Evolutionary conservation across 1,140 invertebrate species (phyloP).

Genomic region (Achroia grisella): DNA sequence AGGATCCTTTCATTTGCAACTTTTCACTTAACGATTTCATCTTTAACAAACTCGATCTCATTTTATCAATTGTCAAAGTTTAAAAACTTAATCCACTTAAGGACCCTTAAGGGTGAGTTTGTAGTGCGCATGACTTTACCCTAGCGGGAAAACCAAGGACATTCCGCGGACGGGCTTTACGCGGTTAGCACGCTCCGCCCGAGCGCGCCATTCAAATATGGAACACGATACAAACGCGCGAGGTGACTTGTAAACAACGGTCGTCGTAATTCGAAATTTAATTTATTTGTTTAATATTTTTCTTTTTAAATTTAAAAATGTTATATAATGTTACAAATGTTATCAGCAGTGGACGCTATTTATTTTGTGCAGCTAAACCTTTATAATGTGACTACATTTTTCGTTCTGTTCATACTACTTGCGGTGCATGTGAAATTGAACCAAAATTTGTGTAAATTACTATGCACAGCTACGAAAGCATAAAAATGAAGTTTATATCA

Average conservation of each 20-base stretch:
- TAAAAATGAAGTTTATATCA: conserved; percentile 53
- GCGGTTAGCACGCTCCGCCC: conserved; percentile 25
- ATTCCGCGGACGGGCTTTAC: conserved; percentile 31
- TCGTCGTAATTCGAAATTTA: conserved; percentile 19
- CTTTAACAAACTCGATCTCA: conserved; percentile 55
- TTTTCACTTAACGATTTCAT: conserved; percentile 53
- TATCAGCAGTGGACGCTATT: conserved; percentile 1
- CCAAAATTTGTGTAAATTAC: conserved; percentile 34
- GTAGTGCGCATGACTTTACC: conserved; percentile 60
- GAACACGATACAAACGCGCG: conserved; percentile 29
- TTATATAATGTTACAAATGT: conserved; percentile 8
- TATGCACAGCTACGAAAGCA: conserved; percentile 10
- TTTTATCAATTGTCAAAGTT: conserved; percentile 68
- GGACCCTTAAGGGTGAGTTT: conserved; percentile 50
- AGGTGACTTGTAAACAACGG: conserved; percentile 46
- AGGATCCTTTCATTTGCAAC: conserved; percentile 17
- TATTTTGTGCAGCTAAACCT: conserved; percentile 2
- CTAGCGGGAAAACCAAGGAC: conserved; percentile 61
- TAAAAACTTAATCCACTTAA: conserved; percentile 70
- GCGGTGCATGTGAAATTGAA: conserved; percentile 26
- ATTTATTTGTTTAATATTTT: background rate
- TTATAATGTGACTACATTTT: conserved; percentile 10
- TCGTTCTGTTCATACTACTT: conserved; percentile 4
- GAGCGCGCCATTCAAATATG: conserved; percentile 29
- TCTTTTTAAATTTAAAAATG: background rate